Conservation (phyloP, 2,797 vertebrate species). For the Tangara arthus region DNA sequence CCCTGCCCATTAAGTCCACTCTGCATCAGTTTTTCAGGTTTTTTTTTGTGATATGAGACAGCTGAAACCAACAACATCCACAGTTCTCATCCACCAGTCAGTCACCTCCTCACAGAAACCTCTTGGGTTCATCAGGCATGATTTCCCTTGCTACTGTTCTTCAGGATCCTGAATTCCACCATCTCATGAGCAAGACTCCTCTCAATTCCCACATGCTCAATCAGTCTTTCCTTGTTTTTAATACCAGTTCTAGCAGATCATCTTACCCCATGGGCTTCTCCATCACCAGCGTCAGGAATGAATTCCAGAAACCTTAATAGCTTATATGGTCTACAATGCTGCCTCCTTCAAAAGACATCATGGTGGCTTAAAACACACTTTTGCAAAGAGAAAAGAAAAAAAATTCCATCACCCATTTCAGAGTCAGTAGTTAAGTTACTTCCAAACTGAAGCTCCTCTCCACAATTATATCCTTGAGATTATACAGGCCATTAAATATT, state of each 20-base stretch:
- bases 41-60: background rate
- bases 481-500: background rate
- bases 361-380: background rate
- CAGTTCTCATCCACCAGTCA: background rate
- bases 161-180: background rate
- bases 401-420: background rate
- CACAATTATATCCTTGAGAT: background rate
- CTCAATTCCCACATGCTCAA: rapidly evolving
- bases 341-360: background rate
- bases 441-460: background rate
- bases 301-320: background rate
- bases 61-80: background rate
- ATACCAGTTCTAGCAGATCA: background rate
- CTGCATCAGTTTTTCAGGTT: background rate
- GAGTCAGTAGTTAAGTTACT: background rate
- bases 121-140: background rate
- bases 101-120: background rate
- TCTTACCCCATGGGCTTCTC: background rate
- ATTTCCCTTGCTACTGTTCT: background rate
- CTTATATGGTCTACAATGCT: background rate
- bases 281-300: background rate
- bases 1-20: background rate
- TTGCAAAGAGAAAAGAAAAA: background rate
- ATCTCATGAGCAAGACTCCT: background rate
- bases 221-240: background rate